Percentiles rank a stretch among this genome's conserved stretches.
Conservation (phyloP, 2,113 vertebrate species). For the Myrmecobius fasciatus region DNA sequence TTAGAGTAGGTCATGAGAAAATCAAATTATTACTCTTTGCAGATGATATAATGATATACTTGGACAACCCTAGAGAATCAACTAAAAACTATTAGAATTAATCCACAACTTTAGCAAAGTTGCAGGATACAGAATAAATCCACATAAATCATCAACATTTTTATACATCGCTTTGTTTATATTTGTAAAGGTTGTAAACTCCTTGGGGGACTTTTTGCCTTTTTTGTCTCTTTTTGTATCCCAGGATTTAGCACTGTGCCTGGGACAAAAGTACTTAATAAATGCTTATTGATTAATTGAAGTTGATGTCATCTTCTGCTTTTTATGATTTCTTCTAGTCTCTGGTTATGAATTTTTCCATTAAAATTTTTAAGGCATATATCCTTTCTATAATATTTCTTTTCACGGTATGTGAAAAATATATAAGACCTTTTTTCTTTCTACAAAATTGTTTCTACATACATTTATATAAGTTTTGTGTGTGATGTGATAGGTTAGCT, state of each 20-base stretch:
- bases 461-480: neutral
- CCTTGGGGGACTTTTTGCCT: neutral
- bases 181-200: neutral
- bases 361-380: neutral
- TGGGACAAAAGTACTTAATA: neutral
- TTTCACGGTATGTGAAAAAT: neutral
- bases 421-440: neutral
- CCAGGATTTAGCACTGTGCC: neutral
- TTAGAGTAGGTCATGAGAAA: too few species aligned
- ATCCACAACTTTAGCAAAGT: too few species aligned
- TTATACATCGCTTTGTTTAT: too few species aligned
- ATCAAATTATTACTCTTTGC: too few species aligned
- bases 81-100: too few species aligned
- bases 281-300: neutral
- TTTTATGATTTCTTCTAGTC: neutral
- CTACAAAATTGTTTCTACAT: neutral
- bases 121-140: too few species aligned
- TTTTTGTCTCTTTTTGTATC: neutral
- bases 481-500: neutral
- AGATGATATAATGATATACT: too few species aligned
- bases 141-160: too few species aligned
- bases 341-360: neutral
- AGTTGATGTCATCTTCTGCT: neutral
- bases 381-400: neutral
- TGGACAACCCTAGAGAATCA: too few species aligned